phyloP scores from a whole-genome alignment of 2,113 vertebrate species.

The Hypocryptadius cinnamomeus region DNA sequence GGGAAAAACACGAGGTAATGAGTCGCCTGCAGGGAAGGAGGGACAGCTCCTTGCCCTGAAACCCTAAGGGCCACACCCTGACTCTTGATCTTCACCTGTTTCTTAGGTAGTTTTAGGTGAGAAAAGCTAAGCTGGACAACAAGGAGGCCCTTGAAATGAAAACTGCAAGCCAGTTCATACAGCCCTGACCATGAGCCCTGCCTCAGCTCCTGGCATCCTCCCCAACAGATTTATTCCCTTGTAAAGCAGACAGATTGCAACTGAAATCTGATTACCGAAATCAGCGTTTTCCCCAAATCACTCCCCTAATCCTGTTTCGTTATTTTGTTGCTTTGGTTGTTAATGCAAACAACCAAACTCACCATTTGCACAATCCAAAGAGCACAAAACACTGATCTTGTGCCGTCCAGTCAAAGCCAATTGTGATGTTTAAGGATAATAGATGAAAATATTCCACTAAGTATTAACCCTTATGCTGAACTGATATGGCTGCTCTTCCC shows the following conservation, averaged over 20 bases:
- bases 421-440: not conserved
- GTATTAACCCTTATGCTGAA: not conserved
- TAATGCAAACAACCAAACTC: not conserved
- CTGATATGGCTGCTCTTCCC: not conserved
- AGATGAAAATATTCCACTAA: not conserved
- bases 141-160: not conserved
- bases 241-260: conserved; percentile 8
- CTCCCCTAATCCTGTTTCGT: conserved; percentile 3
- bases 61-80: not conserved
- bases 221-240: not conserved
- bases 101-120: not conserved
- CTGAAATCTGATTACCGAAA: conserved; percentile 15
- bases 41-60: not conserved
- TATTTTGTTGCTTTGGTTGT: not conserved
- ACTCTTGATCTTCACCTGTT: not conserved
- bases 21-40: not conserved
- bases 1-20: not conserved
- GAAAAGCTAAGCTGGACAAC: not conserved
- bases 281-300: not conserved
- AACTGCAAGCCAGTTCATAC: not conserved
- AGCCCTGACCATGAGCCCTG: not conserved
- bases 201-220: not conserved
- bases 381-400: not conserved
- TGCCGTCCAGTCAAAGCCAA: not conserved
- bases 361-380: not conserved